A percentile compares a stretch with the other conserved stretches of the same genome.
Conservation (phyloP, 2,888 invertebrate genomes). For the Meteorus colon region DNA sequence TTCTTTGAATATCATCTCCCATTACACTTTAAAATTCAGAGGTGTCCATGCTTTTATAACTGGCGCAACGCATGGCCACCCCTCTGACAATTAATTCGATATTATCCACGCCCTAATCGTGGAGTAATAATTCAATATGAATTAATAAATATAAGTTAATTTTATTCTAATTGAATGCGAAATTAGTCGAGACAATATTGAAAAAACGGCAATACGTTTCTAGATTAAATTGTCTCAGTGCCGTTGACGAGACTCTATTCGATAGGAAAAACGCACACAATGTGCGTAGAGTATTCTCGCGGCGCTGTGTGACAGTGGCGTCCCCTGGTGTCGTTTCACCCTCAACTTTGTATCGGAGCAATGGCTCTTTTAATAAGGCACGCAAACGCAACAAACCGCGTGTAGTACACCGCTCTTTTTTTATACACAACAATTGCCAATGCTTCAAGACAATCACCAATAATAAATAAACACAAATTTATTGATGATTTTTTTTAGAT, state of each 20-base stretch:
- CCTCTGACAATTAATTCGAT: constrained; percentile 26
- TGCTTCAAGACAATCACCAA: background rate
- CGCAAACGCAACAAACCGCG: constrained; percentile 40
- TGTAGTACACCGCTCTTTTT: constrained; percentile 35
- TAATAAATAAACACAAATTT: background rate
- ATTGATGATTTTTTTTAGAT: background rate
- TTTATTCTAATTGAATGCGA: background rate
- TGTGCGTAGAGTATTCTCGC: constrained; percentile 11
- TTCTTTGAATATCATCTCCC: constrained; percentile 9
- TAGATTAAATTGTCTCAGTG: background rate
- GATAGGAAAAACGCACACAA: constrained; percentile 22
- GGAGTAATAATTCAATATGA: background rate
- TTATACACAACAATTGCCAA: background rate
- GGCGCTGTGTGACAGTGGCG: constrained; percentile 26
- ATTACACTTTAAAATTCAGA: background rate
- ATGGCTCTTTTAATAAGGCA: constrained; percentile 45
- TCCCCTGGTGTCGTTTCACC: constrained; percentile 36
- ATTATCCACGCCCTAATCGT: constrained; percentile 13
- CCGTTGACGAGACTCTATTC: background rate
- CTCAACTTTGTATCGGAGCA: constrained; percentile 44
- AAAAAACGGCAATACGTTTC: background rate
- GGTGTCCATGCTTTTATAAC: constrained; percentile 50
- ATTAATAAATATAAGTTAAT: background rate
- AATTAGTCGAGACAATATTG: background rate
- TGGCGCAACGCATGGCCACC: constrained; percentile 57